These are phyloP conservation scores for Hucho hucho DNA, from an alignment of 2,113 vertebrate genomes.

Conservation along the genomic window DNA sequence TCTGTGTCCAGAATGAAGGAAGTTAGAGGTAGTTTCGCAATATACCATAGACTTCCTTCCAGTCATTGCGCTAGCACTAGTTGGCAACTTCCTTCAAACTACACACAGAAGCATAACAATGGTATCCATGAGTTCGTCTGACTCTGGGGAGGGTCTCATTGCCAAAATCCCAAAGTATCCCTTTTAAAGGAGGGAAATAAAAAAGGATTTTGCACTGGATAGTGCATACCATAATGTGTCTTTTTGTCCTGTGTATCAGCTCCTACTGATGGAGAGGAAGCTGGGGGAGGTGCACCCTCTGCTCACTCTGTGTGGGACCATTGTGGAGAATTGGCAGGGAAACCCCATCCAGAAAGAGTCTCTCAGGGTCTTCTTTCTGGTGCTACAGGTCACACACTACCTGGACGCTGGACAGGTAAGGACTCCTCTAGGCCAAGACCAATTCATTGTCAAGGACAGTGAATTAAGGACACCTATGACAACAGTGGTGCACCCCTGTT, in stretches of 20 bases:
- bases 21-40: no score
- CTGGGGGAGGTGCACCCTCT: conserved; percentile 95
- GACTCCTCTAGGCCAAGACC: neutral
- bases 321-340: conserved; percentile 98
- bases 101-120: no score
- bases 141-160: no score
- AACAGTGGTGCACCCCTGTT: no score
- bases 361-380: conserved; percentile 92
- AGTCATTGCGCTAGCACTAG: no score
- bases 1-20: no score
- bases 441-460: no score
- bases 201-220: neutral
- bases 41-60: no score
- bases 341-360: conserved; percentile 99
- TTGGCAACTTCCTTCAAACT: no score
- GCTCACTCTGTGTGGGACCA: conserved; percentile 93
- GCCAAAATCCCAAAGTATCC: no score
- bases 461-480: no score
- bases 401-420: conserved; percentile 94
- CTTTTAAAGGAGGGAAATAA: neutral
- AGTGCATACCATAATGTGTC: neutral
- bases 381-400: conserved; percentile 97
- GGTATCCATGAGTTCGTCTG: no score
- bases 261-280: conserved; percentile 96
- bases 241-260: conserved; percentile 58